phyloP scores from a whole-genome alignment of 1,140 invertebrate genomes.

The Brachionus rotundiformis region DNA sequence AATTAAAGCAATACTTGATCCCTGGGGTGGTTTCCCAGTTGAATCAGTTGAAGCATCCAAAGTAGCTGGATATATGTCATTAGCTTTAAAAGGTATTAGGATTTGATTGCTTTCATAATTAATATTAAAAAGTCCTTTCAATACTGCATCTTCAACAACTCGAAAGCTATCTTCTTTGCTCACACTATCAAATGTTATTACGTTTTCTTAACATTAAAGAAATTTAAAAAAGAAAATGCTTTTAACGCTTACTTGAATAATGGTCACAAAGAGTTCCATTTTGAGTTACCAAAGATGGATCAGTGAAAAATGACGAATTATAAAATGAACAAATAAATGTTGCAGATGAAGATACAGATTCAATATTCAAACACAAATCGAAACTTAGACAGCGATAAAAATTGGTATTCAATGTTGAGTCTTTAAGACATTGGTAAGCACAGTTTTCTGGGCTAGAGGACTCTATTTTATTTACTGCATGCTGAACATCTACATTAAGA shows the following conservation, averaged over 20 bases:
- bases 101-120: not conserved
- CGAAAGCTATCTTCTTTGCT: slow-evolving; percentile 19
- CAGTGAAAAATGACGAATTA: slow-evolving; percentile 36
- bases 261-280: slow-evolving; percentile 20
- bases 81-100: slow-evolving; percentile 7
- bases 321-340: slow-evolving; percentile 47
- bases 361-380: slow-evolving; percentile 25
- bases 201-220: not conserved
- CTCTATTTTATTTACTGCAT: not conserved
- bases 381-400: slow-evolving; percentile 47
- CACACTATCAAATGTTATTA: slow-evolving; percentile 9
- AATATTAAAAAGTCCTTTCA: slow-evolving; percentile 6
- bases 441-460: slow-evolving; percentile 23
- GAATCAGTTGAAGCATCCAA: slow-evolving; percentile 11
- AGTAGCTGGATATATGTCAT: slow-evolving; percentile 37
- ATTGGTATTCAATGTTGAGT: slow-evolving; percentile 1
- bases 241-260: slow-evolving; percentile 37
- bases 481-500: not conserved
- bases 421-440: slow-evolving; percentile 36
- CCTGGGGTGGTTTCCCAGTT: slow-evolving; percentile 7
- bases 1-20: not conserved
- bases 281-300: not conserved
- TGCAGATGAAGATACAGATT: not conserved
- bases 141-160: not conserved
- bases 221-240: not conserved